These are phyloP conservation scores for Clunio marinus DNA, from an alignment of 2,888 invertebrate genomes.

Conservation along the genomic window DNA sequence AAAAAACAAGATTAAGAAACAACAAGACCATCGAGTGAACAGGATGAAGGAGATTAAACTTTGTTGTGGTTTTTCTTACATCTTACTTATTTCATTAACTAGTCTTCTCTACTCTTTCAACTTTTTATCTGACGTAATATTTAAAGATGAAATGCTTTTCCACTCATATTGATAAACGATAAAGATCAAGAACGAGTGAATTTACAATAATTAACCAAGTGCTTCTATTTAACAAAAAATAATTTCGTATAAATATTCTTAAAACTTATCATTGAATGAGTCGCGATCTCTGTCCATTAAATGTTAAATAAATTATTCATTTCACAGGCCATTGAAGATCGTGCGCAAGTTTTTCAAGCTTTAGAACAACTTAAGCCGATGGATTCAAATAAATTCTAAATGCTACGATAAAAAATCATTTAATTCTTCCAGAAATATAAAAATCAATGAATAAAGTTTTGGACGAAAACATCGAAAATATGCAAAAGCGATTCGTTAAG, in stretches of 20 bases:
- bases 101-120: neutral
- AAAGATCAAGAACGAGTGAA: neutral
- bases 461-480: neutral
- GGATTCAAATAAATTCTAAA: neutral
- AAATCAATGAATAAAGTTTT: neutral
- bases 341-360: neutral
- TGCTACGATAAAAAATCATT: slow-evolving; percentile 8
- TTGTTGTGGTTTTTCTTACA: too few relatives aligned
- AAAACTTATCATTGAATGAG: neutral
- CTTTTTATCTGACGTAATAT: too few relatives aligned
- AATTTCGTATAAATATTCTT: neutral
- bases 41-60: too few relatives aligned
- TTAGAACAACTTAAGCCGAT: neutral
- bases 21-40: too few relatives aligned
- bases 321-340: neutral
- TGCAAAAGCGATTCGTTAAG: neutral
- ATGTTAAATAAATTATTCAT: neutral
- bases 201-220: slow-evolving; percentile 18
- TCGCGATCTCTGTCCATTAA: neutral
- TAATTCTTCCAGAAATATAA: neutral
- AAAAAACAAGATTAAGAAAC: too few relatives aligned
- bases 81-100: neutral
- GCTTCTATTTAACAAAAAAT: neutral
- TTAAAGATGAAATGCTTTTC: too few relatives aligned
- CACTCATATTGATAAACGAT: neutral